Conservation (phyloP, 2,113 vertebrate species). For the Misgurnus anguillicaudatus region DNA sequence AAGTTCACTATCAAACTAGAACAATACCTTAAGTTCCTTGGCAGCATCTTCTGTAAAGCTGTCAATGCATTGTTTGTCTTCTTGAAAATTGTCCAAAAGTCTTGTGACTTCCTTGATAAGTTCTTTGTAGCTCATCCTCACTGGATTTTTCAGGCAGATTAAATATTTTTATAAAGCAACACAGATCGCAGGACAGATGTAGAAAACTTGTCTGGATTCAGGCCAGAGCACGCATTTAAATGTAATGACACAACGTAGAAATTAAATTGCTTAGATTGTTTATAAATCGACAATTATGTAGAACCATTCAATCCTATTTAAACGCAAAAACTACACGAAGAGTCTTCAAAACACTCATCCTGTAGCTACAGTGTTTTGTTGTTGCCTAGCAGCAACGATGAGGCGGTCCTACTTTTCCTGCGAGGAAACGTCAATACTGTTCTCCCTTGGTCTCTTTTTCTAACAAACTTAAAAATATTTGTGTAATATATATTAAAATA, state of each 20-base stretch:
- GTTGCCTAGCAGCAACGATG: slow-evolving; percentile 74
- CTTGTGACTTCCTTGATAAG: slow-evolving; percentile 73
- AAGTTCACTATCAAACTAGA: not conserved
- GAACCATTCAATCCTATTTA: not conserved
- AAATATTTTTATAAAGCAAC: not conserved
- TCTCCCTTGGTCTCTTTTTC: too few relatives aligned
- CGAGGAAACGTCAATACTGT: not conserved
- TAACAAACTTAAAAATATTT: too few relatives aligned
- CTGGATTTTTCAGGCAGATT: not conserved
- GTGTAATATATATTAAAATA: too few relatives aligned
- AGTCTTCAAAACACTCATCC: not conserved
- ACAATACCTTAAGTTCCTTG: slow-evolving; percentile 75
- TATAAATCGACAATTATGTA: not conserved
- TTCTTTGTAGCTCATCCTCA: slow-evolving; percentile 79
- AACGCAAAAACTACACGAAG: not conserved
- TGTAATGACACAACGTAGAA: not conserved
- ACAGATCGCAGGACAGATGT: too few relatives aligned
- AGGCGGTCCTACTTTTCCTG: slow-evolving; percentile 15
- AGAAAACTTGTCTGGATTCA: not conserved
- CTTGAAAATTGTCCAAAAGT: slow-evolving; percentile 77
- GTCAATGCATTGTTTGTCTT: slow-evolving; percentile 74
- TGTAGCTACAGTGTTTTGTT: slow-evolving; percentile 27
- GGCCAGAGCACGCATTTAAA: not conserved
- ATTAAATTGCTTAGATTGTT: not conserved
- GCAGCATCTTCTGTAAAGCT: slow-evolving; percentile 75